Conservation (phyloP, 2,888 invertebrate genomes). For the Dicroscelio sp. region DNA sequence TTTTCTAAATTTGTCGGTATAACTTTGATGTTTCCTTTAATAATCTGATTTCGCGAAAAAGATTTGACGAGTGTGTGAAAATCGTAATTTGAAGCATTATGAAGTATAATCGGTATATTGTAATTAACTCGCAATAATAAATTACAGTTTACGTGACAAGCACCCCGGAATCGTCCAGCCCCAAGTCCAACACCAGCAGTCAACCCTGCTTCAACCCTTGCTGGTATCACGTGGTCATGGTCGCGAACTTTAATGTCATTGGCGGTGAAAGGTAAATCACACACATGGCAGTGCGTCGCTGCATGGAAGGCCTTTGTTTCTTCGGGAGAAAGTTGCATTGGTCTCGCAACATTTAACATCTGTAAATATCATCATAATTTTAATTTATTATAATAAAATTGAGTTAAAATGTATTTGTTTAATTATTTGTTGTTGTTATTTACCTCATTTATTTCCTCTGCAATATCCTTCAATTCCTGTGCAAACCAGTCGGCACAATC, state of each 20-base stretch:
- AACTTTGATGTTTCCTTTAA: too few species aligned
- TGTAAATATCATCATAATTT: neutral
- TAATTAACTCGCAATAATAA: too few species aligned
- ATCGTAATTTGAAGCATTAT: too few species aligned
- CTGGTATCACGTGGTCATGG: neutral
- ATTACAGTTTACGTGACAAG: too few species aligned
- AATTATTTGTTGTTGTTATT: neutral
- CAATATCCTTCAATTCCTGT: neutral
- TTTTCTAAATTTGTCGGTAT: too few species aligned
- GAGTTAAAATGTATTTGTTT: neutral
- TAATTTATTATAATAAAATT: neutral
- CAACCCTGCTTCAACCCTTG: too few species aligned
- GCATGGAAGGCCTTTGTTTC: neutral
- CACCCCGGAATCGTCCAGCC: too few species aligned
- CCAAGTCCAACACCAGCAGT: too few species aligned
- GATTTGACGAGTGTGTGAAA: too few species aligned
- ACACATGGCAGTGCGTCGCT: neutral
- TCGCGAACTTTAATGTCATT: neutral
- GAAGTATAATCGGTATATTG: too few species aligned
- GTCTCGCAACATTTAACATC: neutral
- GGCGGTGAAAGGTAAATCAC: neutral
- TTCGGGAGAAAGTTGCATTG: neutral
- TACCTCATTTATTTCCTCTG: conserved; percentile 1
- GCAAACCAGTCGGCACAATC: conserved; percentile 12
- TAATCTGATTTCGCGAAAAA: too few species aligned